Base-by-base conservation (phyloP, 1,140 invertebrate genomes). In the Daktulosphaira vitifoliae region DNA sequence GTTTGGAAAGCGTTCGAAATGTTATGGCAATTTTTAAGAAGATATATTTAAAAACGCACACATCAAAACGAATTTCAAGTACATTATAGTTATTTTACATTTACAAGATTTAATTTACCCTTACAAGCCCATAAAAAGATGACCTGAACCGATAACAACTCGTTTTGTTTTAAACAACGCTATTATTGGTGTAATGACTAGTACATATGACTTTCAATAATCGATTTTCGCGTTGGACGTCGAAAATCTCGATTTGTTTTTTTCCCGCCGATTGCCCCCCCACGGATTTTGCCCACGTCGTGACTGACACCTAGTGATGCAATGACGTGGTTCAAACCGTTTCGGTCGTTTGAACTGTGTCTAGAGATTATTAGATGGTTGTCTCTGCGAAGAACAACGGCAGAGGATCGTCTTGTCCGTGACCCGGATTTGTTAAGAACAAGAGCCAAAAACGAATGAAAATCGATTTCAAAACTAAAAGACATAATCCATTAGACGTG, bases 401-500 rank as follows among this genome's bases (percentile, higher is more conserved):
- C 23, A 22, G 56, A 46, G 16, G 42, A 62, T 29, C 42, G 25
- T 59, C 56, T 59, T 23, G 56, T 62, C 56, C 56, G 25, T 62
- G 56, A 62, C 56, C 56, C 56, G 56, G n/a, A 62, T 62, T 29
- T 37, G 38, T 46, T 25, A 11, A 29, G 38, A 56, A 56, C 42
- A 46, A 59, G 42, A 16, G 25, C 54, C 54, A 44, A 59, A 62
- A 62, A 48, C 56, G 13, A 59, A 44, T 59, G 22, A 59, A 62
- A 62, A 62, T 29, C 42, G 1, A 25, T 48, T 62, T 48, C 56
- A 46, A 62, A 62, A 62, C 42, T 23, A 20, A 62, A 62, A 62
- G n/a, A n/a, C n/a, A n/a, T 29, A 56, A 62, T 62, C 56, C 56
- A 62, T 62, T 62, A 62, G 56, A 39, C 56, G 56, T 33, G 54